phyloP scores from a whole-genome alignment of 2,113 vertebrate species.

The Syngnathoides biaculeatus region DNA sequence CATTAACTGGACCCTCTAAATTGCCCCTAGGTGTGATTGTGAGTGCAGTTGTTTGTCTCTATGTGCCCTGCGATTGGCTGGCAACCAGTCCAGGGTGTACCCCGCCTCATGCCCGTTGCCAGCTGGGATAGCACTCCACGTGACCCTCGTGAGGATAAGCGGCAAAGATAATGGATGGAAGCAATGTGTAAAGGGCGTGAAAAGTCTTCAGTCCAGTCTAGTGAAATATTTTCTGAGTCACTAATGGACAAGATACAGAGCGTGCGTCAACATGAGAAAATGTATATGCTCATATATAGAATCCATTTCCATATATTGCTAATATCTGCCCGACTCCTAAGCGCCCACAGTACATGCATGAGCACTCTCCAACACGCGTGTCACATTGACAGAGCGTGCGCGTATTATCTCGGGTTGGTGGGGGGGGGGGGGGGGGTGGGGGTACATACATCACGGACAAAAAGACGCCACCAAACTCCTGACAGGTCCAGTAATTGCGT shows the following conservation, averaged over 20 bases:
- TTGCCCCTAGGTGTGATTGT: no score
- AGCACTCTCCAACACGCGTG: background rate
- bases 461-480: slow-evolving; percentile 29
- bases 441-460: slow-evolving; percentile 40
- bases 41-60: no score
- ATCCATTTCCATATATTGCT: slow-evolving; percentile 18
- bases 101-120: no score
- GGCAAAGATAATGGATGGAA: no score
- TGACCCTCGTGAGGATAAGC: no score
- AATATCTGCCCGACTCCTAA: slow-evolving; percentile 19
- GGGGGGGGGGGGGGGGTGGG: slow-evolving; percentile 25
- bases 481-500: slow-evolving; percentile 63
- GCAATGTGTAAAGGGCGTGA: no score
- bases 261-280: slow-evolving; percentile 7
- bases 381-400: slow-evolving; percentile 17
- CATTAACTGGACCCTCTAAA: no score
- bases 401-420: slow-evolving; percentile 11
- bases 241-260: background rate
- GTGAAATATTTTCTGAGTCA: background rate
- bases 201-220: no score
- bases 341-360: slow-evolving; percentile 15
- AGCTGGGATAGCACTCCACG: no score
- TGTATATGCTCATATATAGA: background rate
- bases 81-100: no score
- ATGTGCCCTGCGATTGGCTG: no score